Evolutionary conservation across 2,888 invertebrate species (phyloP).

Genomic region (Leucoma salicis): DNA sequence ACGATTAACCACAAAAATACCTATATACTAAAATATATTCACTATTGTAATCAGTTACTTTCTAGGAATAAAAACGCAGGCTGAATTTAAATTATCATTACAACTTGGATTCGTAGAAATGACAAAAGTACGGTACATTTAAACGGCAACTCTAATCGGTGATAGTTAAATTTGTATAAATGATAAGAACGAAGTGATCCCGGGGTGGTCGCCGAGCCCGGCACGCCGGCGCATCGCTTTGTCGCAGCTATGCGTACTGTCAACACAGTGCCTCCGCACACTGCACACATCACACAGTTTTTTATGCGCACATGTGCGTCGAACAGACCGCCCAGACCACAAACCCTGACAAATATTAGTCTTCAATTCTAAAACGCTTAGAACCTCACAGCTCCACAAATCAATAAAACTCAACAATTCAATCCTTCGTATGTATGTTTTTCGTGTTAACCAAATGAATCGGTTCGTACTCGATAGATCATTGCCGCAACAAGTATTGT

Average conservation of each 20-base stretch:
- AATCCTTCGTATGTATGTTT: constrained; percentile 40
- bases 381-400: constrained; percentile 59
- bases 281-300: constrained; percentile 66
- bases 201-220: constrained; percentile 64
- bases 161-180: constrained; percentile 43
- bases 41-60: constrained; percentile 9
- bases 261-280: constrained; percentile 64
- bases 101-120: background rate
- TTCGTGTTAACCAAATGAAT: constrained; percentile 22
- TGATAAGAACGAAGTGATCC: constrained; percentile 37
- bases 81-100: constrained; percentile 14
- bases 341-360: constrained; percentile 74
- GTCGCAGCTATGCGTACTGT: constrained; percentile 76
- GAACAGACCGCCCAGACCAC: constrained; percentile 67
- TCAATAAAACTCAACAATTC: constrained; percentile 59
- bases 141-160: background rate
- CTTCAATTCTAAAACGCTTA: constrained; percentile 76
- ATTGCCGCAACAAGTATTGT: constrained; percentile 20
- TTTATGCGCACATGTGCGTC: constrained; percentile 70
- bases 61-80: constrained; percentile 15
- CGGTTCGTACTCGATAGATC: constrained; percentile 20
- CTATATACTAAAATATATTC: constrained; percentile 2
- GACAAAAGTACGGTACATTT: constrained; percentile 2
- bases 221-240: constrained; percentile 48
- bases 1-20: background rate